Base-by-base conservation (phyloP, 2,113 vertebrate genomes). In the Dendropsophus ebraccatus region DNA sequence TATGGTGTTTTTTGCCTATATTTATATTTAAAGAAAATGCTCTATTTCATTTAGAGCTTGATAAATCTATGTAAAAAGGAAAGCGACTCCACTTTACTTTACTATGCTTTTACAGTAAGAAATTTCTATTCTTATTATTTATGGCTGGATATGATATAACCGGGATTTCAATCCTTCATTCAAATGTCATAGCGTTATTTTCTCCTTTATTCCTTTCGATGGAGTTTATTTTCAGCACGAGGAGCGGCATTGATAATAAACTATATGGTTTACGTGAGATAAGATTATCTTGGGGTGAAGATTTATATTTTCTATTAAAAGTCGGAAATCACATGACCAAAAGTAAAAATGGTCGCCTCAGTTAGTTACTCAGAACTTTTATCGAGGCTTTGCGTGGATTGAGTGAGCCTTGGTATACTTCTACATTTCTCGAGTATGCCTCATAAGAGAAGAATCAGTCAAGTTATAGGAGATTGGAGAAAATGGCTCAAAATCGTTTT, bases 251-350 rank as follows among this genome's bases (percentile, higher is more conserved):
- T 89, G 90, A 88, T 92, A 90, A 86, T 91, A 88, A 74, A 92
- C 90, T 92, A 92, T 92, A 91, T 91, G 89, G 82, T 86, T 92
- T 91, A 88, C 83, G 52, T 88, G 87, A 90, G n/a, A n/a, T n/a
- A n/a, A n/a, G n/a, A n/a, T n/a, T n/a, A n/a, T n/a, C n/a, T n/a
- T n/a, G n/a, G n/a, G n/a, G 91, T 89, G 90, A 21, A 54, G 93
- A 90, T 93, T 94, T 92, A 94, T 91, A 94, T 93, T 94, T 91
- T 89, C 91, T 89, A 92, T 93, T 93, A 90, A 92, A 83, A 89
- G 79, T 87, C 76, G 79, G 90, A 91, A 92, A 93, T 91, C 89
- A 90, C 89, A 92, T 94, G 92, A 91, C 93, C 89, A 88, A 90
- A 81, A 91, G 87, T 89, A 13, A 67, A 49, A 86, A 14, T 89